Percentiles rank a stretch among this genome's conserved stretches.
Evolutionary conservation across 2,797 vertebrate genomes (phyloP).

Genomic region (Carcharodon carcharias): DNA sequence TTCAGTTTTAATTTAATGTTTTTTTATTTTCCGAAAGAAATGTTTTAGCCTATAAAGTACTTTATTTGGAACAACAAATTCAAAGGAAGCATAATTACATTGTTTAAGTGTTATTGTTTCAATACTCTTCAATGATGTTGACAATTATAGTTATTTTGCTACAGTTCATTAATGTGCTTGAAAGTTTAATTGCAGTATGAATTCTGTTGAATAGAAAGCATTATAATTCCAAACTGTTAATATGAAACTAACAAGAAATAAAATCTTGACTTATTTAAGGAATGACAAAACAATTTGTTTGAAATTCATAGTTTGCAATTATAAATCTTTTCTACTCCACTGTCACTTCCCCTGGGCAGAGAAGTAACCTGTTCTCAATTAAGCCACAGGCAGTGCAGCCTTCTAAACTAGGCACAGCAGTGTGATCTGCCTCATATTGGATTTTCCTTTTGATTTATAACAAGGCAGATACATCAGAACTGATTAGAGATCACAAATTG

Average conservation of each 20-base stretch:
- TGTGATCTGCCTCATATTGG: background rate
- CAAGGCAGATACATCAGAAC: background rate
- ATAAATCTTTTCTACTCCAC: background rate
- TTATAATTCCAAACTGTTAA: background rate
- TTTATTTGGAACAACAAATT: background rate
- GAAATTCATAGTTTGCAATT: background rate
- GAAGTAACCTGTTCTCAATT: too few relatives aligned
- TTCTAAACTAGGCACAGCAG: background rate
- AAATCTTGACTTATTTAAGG: background rate
- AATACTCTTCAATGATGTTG: background rate
- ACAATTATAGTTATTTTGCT: constrained; percentile 15
- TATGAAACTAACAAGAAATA: background rate
- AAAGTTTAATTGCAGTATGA: background rate
- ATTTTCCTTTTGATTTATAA: background rate
- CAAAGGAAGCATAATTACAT: constrained; percentile 3
- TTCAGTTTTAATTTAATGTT: background rate
- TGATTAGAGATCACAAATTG: background rate
- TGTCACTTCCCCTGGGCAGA: background rate
- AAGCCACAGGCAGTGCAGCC: background rate
- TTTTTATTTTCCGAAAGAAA: background rate
- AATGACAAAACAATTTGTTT: background rate
- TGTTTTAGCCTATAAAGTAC: background rate
- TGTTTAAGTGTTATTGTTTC: background rate
- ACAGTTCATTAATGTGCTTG: background rate
- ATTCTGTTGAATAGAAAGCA: background rate